Conservation (phyloP, 2,888 invertebrate species). For the Drosophila heteroneura region DNA sequence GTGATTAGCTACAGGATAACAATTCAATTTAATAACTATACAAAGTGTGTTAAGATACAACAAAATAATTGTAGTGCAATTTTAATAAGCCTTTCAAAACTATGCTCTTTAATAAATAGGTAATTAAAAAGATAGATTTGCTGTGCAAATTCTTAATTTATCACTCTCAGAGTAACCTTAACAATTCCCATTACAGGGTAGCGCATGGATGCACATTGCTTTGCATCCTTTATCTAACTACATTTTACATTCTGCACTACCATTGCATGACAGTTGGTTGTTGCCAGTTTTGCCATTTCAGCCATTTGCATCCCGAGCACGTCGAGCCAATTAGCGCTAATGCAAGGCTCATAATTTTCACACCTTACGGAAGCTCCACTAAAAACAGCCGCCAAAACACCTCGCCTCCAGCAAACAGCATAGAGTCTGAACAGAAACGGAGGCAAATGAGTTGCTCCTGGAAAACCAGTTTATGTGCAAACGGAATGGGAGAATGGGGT, state of each 20-base stretch:
- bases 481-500: neutral
- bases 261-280: constrained; percentile 16
- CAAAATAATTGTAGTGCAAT: neutral
- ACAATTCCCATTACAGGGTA: neutral
- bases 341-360: constrained; percentile 71
- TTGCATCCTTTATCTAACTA: neutral
- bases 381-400: constrained; percentile 21
- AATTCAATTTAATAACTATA: neutral
- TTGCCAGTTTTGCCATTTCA: constrained; percentile 1
- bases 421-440: constrained; percentile 19
- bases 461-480: constrained; percentile 51
- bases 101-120: neutral
- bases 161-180: neutral
- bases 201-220: neutral
- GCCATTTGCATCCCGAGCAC: constrained; percentile 47
- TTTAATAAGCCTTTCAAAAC: neutral
- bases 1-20: no score
- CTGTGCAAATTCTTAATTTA: neutral
- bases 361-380: constrained; percentile 57
- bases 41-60: neutral
- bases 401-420: constrained; percentile 2
- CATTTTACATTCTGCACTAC: neutral
- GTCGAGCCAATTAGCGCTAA: constrained; percentile 70
- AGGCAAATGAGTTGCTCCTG: constrained; percentile 36
- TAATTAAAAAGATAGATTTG: neutral